Evolutionary conservation across 2,888 invertebrate genomes (phyloP).

Genomic region (Nomada flava): DNA sequence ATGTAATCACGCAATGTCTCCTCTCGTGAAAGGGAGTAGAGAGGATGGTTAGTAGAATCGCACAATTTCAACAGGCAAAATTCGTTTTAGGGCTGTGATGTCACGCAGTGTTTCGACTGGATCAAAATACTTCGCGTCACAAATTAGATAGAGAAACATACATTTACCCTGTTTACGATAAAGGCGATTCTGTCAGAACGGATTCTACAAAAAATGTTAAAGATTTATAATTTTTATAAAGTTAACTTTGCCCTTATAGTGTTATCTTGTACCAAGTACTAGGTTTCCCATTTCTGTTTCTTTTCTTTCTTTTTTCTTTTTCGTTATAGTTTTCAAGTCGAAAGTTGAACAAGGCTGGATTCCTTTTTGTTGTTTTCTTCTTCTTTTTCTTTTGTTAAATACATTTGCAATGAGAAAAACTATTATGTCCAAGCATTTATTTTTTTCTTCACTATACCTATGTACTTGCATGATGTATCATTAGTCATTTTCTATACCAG

Average conservation of each 20-base stretch:
- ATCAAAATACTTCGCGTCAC: conserved; percentile 71
- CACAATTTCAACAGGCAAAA: conserved; percentile 51
- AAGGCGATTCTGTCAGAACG: conserved; percentile 25
- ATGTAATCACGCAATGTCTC: conserved; percentile 39
- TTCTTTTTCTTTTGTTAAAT: conserved; percentile 53
- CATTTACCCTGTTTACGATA: conserved; percentile 49
- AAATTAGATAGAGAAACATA: conserved; percentile 60
- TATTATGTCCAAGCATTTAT: conserved; percentile 41
- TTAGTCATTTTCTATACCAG: not conserved
- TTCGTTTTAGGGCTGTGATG: conserved; percentile 71
- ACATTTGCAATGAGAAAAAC: conserved; percentile 56
- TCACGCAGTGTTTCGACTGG: conserved; percentile 74
- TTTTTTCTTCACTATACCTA: conserved; percentile 39
- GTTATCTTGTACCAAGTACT: conserved; percentile 40
- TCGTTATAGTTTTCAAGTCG: conserved; percentile 26
- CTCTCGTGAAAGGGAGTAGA: conserved; percentile 71
- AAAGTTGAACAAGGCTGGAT: conserved; percentile 47
- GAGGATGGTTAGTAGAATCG: conserved; percentile 33
- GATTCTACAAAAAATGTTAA: conserved; percentile 42
- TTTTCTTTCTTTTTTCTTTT: conserved; percentile 41
- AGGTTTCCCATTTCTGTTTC: conserved; percentile 28
- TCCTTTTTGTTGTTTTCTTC: conserved; percentile 44
- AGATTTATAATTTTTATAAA: conserved; percentile 53
- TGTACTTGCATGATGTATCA: conserved; percentile 43
- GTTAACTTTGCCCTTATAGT: conserved; percentile 51